Base-by-base conservation (phyloP, 2,113 vertebrate genomes). In the Collichthys lucidus region DNA sequence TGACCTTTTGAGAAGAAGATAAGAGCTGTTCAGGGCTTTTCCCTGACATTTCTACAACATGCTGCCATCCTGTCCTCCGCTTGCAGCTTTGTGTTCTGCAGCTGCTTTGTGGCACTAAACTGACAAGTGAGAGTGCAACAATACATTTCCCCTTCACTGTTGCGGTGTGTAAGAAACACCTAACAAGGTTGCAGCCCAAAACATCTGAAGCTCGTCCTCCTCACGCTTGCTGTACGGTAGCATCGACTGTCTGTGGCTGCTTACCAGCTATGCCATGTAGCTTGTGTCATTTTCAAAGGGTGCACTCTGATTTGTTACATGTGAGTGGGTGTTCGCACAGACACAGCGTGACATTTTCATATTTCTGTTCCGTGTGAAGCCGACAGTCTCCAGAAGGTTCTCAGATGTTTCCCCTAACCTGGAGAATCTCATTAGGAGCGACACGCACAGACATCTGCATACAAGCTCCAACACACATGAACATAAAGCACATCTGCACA, bases 321-420 rank as follows among this genome's bases (percentile, higher is more conserved):
- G 74, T 61, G 76, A 68, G 65, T 78, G 75, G 77, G 69, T 73
- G 74, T 87, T 71, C 4, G 3, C 26, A 59, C 31, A 68, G 47
- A 82, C 61, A 75, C 73, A n/a, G 15, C 79, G 57, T 89, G 70
- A 79, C 63, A 40, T 77, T 66, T 85, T 70, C 31, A 29, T 47
- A 53, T 81, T 68, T 77, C 50, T 74, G 42, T 76, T 84, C 62
- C 22, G 53, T 82, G 72, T 85, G 87, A 83, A 85, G 71, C 56
- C 55, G 40, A 15, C 42, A 69, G 64, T 64, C 16, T 69, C 46
- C 56, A 59, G 74, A 80, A 75, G 52, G 17, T 53, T 62, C 70
- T 86, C 61, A 62, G 61, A 82, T 87, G 79, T 86, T 76, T 79
- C 46, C 53, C 42, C 35, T 40, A 68, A 42, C 12, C 42, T 35